Percentiles rank a stretch among this genome's conserved stretches.
Evolutionary conservation across 2,888 invertebrate species (phyloP).

Genomic region (Tetramorium bicarinatum): DNA sequence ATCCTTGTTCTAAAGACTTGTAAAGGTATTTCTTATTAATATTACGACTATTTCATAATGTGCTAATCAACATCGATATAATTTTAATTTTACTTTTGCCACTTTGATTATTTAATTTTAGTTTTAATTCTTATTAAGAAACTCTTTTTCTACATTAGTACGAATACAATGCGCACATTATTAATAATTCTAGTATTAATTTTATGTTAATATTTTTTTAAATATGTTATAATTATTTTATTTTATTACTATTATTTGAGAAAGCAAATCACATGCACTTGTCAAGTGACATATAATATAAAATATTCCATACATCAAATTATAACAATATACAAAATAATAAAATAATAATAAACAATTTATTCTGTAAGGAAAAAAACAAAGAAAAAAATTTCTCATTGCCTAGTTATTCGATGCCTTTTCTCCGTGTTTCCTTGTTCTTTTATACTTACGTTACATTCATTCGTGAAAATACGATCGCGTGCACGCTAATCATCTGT

Average conservation of each 20-base stretch:
- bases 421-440: background rate
- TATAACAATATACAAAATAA: background rate
- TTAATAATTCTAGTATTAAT: background rate
- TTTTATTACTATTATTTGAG: background rate
- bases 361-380: background rate
- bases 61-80: background rate
- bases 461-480: conserved; percentile 1
- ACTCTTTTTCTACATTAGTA: background rate
- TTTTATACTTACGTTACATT: background rate
- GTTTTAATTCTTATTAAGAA: background rate
- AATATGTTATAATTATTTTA: background rate
- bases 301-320: background rate
- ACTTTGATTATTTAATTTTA: background rate
- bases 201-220: background rate
- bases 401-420: background rate
- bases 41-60: background rate
- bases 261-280: background rate
- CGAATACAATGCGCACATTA: too few species aligned
- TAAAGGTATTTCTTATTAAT: background rate
- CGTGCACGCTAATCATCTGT: conserved; percentile 17
- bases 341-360: background rate
- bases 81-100: background rate
- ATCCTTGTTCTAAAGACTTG: background rate
- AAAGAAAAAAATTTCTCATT: background rate
- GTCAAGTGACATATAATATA: background rate